These are phyloP conservation scores for Oncorhynchus nerka DNA, from an alignment of 2,113 vertebrate genomes.

Conservation along the genomic window DNA sequence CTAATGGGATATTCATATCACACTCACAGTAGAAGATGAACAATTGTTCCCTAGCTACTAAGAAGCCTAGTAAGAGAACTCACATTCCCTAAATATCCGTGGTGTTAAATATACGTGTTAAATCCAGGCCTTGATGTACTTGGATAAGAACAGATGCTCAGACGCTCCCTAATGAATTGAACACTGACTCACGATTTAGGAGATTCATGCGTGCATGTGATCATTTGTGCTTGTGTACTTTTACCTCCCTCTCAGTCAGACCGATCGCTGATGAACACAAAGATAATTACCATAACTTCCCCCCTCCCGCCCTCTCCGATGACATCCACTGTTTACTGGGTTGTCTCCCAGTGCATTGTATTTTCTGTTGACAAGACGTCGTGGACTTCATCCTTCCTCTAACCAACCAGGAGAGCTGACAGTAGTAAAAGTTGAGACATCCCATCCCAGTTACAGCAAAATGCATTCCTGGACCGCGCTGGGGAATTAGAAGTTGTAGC, in stretches of 20 bases:
- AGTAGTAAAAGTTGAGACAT: conserved; percentile 4
- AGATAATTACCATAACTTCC: conserved; percentile 20
- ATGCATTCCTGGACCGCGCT: conserved; percentile 21
- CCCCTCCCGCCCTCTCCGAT: conserved; percentile 21
- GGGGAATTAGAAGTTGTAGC: background rate
- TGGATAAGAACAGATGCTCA: conserved; percentile 64
- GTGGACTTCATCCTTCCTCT: conserved; percentile 3
- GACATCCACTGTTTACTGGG: conserved; percentile 38
- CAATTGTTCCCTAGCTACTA: too few species aligned
- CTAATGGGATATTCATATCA: too few species aligned
- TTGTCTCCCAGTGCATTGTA: conserved; percentile 53
- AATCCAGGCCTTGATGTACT: conserved; percentile 57
- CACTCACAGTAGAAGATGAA: too few species aligned
- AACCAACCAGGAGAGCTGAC: background rate
- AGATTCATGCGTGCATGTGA: conserved; percentile 33
- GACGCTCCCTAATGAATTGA: conserved; percentile 63
- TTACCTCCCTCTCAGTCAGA: conserved; percentile 5
- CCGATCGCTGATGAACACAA: conserved; percentile 19
- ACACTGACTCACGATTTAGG: conserved; percentile 52
- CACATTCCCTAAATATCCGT: too few species aligned
- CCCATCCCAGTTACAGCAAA: conserved; percentile 25
- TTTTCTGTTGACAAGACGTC: conserved; percentile 51
- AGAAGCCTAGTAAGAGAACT: too few species aligned
- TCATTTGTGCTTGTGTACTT: background rate
- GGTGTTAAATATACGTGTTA: conserved; percentile 1